phyloP scores from a whole-genome alignment of 2,888 invertebrate species.

The Crocallis elinguaria region DNA sequence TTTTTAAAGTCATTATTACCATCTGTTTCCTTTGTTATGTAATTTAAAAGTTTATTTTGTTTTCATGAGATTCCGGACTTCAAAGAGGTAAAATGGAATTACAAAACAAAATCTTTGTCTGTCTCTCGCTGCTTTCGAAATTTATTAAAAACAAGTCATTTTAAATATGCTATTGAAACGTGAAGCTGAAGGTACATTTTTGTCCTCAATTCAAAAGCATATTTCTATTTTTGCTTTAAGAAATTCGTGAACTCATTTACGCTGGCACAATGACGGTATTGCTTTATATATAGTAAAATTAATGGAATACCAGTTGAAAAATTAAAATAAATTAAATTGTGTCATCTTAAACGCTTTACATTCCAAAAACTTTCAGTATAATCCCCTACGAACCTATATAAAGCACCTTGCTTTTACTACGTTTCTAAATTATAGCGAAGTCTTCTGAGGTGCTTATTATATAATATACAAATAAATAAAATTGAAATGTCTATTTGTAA shows the following conservation, averaged over 20 bases:
- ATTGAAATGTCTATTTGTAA: no score
- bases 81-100: conserved; percentile 34
- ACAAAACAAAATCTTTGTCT: conserved; percentile 30
- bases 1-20: conserved; percentile 57
- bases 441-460: no score
- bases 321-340: no score
- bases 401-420: no score
- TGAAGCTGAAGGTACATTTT: neutral
- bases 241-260: neutral
- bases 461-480: no score
- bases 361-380: no score
- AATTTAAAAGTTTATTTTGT: conserved; percentile 41
- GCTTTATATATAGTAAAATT: no score
- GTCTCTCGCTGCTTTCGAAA: conserved; percentile 3
- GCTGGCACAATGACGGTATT: neutral
- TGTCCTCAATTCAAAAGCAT: conserved; percentile 10
- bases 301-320: no score
- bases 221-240: neutral
- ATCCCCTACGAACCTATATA: no score
- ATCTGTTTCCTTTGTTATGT: conserved; percentile 52
- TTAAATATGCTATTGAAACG: conserved; percentile 4
- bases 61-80: conserved; percentile 35
- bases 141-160: conserved; percentile 1
- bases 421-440: no score
- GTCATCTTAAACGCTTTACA: no score